phyloP scores from a whole-genome alignment of 2,888 invertebrate species.

The Neoitamus cyanurus region DNA sequence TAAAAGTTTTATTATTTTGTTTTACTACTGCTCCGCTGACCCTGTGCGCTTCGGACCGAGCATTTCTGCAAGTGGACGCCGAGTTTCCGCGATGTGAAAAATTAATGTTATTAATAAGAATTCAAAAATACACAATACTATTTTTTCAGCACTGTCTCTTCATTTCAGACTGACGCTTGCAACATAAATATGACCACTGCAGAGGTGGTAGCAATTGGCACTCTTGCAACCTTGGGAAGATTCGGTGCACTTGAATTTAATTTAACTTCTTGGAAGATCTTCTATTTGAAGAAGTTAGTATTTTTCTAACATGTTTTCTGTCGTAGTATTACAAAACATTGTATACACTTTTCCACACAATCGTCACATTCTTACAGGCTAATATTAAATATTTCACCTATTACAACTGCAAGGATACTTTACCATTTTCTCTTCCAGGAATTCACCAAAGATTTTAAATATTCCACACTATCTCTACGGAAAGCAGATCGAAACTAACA shows the following conservation, averaged over 20 bases:
- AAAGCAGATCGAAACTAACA: not conserved
- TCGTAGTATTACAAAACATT: not conserved
- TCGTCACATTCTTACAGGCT: not conserved
- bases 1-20: not conserved
- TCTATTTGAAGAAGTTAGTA: not conserved
- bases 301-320: not conserved
- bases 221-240: not conserved
- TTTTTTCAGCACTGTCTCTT: not conserved
- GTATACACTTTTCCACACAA: not conserved
- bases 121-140: not conserved
- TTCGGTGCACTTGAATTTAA: not conserved
- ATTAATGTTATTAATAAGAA: not conserved
- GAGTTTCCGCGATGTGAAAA: not conserved
- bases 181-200: not conserved
- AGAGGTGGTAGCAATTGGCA: not conserved
- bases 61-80: not conserved
- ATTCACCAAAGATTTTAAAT: not conserved
- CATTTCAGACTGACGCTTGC: not conserved
- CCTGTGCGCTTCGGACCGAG: not conserved
- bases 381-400: not conserved
- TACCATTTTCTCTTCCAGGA: not conserved
- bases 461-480: not conserved
- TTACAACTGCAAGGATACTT: not conserved
- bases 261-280: not conserved
- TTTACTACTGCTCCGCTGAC: not conserved